These are phyloP conservation scores for Ophion ventricosus DNA, from an alignment of 2,888 invertebrate genomes.

Conservation along the genomic window DNA sequence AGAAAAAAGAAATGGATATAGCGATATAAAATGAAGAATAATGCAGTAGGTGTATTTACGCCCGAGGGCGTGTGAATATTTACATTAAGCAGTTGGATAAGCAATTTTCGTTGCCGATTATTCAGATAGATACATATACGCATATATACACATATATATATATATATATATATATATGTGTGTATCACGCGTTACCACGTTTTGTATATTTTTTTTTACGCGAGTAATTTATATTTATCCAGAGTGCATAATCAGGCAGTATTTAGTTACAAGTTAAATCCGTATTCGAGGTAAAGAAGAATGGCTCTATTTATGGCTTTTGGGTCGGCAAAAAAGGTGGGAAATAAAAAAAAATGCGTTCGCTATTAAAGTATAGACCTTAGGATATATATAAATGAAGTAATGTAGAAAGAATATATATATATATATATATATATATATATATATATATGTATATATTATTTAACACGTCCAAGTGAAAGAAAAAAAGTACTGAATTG, in stretches of 20 bases:
- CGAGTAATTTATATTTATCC: conserved; percentile 74
- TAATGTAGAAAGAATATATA: too few species aligned
- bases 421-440: conserved; percentile 35
- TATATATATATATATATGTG: not conserved
- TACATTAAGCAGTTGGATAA: conserved; percentile 20
- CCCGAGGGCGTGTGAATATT: conserved; percentile 37
- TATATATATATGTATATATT: conserved; percentile 25
- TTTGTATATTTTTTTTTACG: conserved; percentile 79
- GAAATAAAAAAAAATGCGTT: conserved; percentile 49
- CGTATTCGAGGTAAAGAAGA: conserved; percentile 28
- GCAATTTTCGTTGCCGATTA: conserved; percentile 26
- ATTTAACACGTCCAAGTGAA: conserved; percentile 40
- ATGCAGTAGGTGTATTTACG: not conserved
- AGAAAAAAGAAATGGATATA: not conserved
- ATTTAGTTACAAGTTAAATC: conserved; percentile 58
- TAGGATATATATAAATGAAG: conserved; percentile 56
- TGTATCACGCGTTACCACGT: conserved; percentile 41
- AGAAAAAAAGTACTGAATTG: conserved; percentile 27
- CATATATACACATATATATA: conserved; percentile 1
- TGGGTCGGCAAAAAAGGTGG: conserved; percentile 34
- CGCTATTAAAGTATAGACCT: conserved; percentile 45
- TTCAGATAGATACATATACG: conserved; percentile 23
- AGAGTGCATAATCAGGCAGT: conserved; percentile 60
- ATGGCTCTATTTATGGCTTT: conserved; percentile 41
- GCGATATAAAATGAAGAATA: not conserved